These are phyloP conservation scores for Tamandua tetradactyla DNA, from an alignment of 2,797 vertebrate species.

Conservation along the genomic window DNA sequence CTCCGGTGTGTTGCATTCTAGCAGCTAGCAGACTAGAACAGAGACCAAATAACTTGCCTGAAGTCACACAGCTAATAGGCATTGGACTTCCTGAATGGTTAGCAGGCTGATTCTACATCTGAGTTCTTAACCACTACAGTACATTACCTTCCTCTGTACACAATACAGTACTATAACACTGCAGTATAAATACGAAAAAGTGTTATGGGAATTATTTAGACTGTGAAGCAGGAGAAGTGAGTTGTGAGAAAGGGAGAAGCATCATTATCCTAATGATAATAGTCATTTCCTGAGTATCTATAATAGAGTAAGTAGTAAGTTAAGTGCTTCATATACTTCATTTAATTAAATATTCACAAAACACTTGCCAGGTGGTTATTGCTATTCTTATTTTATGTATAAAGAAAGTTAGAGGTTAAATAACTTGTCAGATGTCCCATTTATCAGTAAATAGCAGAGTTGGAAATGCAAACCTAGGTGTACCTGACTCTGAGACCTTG, in stretches of 20 bases:
- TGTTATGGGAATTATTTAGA: constrained; percentile 4
- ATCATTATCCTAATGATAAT: constrained; percentile 48
- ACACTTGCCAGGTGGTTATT: not conserved
- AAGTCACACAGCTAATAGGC: not conserved
- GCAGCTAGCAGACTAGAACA: too few relatives aligned
- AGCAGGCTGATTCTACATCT: not conserved
- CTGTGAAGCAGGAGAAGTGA: constrained; percentile 7
- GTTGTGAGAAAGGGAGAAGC: not conserved
- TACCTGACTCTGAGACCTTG: not conserved
- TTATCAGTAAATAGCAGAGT: not conserved
- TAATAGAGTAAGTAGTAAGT: constrained; percentile 19
- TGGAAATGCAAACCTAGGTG: not conserved
- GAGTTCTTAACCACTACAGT: not conserved
- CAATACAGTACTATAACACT: not conserved
- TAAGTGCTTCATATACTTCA: constrained; percentile 23
- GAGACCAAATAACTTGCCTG: not conserved
- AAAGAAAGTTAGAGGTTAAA: constrained; percentile 43
- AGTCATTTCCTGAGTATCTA: not conserved
- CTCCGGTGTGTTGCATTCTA: too few relatives aligned
- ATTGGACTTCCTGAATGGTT: not conserved
- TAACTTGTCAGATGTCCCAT: not conserved
- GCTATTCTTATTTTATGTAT: constrained; percentile 24
- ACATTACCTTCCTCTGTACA: not conserved
- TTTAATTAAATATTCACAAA: constrained; percentile 47
- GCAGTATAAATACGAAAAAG: not conserved